phyloP scores from a whole-genome alignment of 2,113 vertebrate species.

The Sphaerodactylus townsendi region DNA sequence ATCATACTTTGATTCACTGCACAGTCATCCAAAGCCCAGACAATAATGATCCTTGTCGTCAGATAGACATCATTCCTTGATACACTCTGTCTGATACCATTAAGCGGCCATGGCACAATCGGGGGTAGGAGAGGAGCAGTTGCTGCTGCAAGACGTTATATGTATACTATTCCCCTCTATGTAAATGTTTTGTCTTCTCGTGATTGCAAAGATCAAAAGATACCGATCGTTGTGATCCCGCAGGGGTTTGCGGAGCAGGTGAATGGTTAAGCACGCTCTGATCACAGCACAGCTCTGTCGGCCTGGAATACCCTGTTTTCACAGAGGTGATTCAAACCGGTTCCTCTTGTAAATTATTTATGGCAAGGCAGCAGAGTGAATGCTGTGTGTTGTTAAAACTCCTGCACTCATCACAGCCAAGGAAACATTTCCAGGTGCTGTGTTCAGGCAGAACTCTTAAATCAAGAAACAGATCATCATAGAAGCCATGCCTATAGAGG shows the following conservation, averaged over 20 bases:
- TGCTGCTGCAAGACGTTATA: constrained; percentile 31
- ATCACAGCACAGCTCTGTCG: constrained; percentile 45
- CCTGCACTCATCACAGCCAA: constrained; percentile 9
- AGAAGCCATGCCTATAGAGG: too few species aligned
- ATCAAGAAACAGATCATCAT: background rate
- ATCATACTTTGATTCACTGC: background rate
- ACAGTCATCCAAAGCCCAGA: constrained; percentile 30
- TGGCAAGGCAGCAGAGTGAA: background rate
- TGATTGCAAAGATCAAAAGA: constrained; percentile 17
- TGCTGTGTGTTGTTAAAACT: background rate
- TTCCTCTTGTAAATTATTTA: constrained; percentile 4
- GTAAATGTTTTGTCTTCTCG: constrained; percentile 38
- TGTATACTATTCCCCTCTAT: background rate
- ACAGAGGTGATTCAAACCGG: constrained; percentile 16
- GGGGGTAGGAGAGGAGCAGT: background rate
- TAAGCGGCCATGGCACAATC: constrained; percentile 11
- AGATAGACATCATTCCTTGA: constrained; percentile 56
- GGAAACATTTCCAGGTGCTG: background rate
- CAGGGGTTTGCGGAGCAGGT: constrained; percentile 39
- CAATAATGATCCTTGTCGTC: constrained; percentile 42
- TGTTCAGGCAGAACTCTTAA: background rate
- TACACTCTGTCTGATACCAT: constrained; percentile 47
- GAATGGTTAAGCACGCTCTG: constrained; percentile 35
- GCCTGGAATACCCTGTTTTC: constrained; percentile 2
- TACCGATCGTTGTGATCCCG: constrained; percentile 27